These are phyloP conservation scores for Montifringilla adamsi DNA, from an alignment of 2,113 vertebrate genomes.

Conservation along the genomic window DNA sequence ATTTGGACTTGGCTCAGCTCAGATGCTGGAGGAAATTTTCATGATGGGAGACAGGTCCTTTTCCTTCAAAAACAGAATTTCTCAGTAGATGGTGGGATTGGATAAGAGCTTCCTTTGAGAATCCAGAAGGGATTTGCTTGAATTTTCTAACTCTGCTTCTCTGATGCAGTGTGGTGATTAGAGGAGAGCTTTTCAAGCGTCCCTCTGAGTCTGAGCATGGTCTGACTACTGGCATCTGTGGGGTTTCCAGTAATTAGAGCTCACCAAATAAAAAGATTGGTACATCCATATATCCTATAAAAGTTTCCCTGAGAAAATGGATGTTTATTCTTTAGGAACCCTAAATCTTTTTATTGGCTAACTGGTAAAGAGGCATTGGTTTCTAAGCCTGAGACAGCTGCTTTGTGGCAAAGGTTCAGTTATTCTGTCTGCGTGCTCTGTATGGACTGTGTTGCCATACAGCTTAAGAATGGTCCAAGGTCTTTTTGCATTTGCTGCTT, in stretches of 20 bases:
- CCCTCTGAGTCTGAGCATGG: not conserved
- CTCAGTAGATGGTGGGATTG: not conserved
- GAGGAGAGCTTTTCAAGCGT: not conserved
- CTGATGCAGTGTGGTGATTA: not conserved
- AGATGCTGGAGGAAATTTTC: slow-evolving; percentile 3
- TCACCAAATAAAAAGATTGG: not conserved
- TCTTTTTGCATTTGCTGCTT: not conserved
- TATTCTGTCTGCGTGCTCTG: not conserved
- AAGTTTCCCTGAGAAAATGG: not conserved
- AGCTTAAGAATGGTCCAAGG: not conserved
- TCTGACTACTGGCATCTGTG: not conserved
- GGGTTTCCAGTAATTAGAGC: not conserved
- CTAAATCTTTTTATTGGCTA: not conserved
- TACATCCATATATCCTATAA: not conserved
- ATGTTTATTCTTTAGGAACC: not conserved
- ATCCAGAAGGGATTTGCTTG: not conserved
- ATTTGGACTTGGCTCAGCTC: slow-evolving; percentile 34
- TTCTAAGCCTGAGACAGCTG: not conserved
- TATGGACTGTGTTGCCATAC: not conserved
- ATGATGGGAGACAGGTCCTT: not conserved
- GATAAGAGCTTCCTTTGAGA: slow-evolving; percentile 10
- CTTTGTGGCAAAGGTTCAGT: not conserved
- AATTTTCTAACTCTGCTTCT: not conserved
- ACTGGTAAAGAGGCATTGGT: not conserved
- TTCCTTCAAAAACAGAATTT: slow-evolving; percentile 7